Conservation (phyloP, 1,140 invertebrate genomes). For the Bombus balteatus region DNA sequence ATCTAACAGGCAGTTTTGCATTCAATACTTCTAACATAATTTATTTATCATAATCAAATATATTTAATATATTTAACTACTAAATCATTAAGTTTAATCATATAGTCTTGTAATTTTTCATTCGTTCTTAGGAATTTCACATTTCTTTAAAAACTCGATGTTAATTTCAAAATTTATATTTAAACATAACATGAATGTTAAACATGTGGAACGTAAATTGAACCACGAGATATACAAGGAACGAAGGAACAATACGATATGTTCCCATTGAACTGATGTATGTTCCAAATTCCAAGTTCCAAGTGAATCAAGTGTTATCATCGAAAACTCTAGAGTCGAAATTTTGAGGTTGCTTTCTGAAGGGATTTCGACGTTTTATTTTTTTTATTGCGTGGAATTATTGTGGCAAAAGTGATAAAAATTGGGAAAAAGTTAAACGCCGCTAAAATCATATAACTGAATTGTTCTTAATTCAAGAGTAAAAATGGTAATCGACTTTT, state of each 20-base stretch:
- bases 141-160: neutral
- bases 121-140: neutral
- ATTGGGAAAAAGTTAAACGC: neutral
- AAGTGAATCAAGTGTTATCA: constrained; percentile 2
- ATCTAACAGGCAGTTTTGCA: neutral
- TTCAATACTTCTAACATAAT: neutral
- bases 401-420: neutral
- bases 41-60: neutral
- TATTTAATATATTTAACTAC: neutral
- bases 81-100: neutral
- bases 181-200: neutral
- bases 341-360: neutral
- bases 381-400: neutral
- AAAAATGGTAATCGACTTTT: constrained; percentile 46
- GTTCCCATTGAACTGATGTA: neutral
- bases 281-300: neutral
- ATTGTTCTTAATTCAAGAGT: neutral
- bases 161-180: neutral
- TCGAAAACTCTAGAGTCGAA: constrained; percentile 29
- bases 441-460: neutral
- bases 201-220: constrained; percentile 6
- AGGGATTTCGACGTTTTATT: neutral
- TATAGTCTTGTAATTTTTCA: neutral
- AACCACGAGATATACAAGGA: neutral
- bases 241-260: constrained; percentile 20